phyloP scores from a whole-genome alignment of 2,113 vertebrate species.

The Myocastor coypus region DNA sequence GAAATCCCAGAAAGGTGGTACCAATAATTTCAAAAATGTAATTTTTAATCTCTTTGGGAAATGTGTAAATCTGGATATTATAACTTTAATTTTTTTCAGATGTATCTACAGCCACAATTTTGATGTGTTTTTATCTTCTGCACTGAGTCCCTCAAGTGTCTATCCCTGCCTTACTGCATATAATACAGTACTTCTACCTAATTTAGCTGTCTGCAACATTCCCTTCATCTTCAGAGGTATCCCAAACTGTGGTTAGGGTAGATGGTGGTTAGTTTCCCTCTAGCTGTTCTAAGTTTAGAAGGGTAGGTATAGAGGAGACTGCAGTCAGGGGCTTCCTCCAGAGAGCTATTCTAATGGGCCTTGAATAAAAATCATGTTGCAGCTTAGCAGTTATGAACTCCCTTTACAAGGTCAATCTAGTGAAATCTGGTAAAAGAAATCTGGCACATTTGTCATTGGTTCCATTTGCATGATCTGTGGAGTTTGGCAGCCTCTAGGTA shows the following conservation, averaged over 20 bases:
- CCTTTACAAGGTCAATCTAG: neutral
- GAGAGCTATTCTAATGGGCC: neutral
- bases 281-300: neutral
- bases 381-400: neutral
- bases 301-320: neutral
- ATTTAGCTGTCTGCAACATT: neutral
- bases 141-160: neutral
- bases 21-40: no score
- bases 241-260: neutral
- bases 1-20: neutral
- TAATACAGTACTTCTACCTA: neutral
- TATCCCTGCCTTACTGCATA: neutral
- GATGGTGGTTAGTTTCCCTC: neutral
- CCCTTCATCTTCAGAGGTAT: neutral
- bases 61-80: no score
- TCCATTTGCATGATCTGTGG: neutral
- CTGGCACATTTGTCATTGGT: neutral
- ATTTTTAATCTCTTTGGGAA: no score
- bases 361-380: neutral
- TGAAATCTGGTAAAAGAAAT: neutral
- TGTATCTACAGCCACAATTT: no score
- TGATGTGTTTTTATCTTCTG: neutral
- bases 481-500: neutral
- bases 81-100: no score
- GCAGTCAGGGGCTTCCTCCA: neutral